Evolutionary conservation across 1,140 invertebrate genomes (phyloP).

Genomic region (Bombyx mandarina): DNA sequence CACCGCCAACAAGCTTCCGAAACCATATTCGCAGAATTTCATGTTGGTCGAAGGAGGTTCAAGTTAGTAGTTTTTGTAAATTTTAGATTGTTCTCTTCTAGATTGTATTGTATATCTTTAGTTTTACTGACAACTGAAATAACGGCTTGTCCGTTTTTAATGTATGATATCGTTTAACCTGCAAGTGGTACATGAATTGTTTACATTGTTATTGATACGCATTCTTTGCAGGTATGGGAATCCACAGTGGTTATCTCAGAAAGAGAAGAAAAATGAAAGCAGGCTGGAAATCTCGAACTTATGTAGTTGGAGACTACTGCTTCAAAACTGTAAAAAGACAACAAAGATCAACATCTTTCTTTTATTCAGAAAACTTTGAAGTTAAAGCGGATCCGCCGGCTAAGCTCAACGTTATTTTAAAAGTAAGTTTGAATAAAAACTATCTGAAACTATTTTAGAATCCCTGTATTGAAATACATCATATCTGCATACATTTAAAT

Average conservation of each 20-base stretch:
- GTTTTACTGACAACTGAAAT: too few species aligned
- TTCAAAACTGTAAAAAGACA: constrained; percentile 31
- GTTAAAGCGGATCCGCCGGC: constrained; percentile 36
- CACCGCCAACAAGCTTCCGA: constrained; percentile 37
- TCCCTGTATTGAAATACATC: neutral
- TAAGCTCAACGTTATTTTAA: constrained; percentile 32
- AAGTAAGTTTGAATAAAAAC: constrained; percentile 22
- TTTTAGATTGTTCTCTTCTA: too few species aligned
- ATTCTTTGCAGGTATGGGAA: constrained; percentile 28
- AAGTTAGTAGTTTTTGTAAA: constrained; percentile 24
- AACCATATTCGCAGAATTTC: constrained; percentile 42
- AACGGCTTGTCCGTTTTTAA: too few species aligned
- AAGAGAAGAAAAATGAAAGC: constrained; percentile 27
- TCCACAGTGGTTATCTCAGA: constrained; percentile 31
- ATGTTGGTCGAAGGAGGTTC: constrained; percentile 30
- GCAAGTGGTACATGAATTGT: too few species aligned
- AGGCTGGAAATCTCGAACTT: constrained; percentile 41
- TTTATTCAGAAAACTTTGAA: constrained; percentile 48
- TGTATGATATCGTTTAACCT: too few species aligned
- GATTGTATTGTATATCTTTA: too few species aligned
- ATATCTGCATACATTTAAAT: neutral
- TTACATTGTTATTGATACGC: too few species aligned
- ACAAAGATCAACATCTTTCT: constrained; percentile 27
- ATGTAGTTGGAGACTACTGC: constrained; percentile 34
- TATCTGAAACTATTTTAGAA: neutral